phyloP scores from a whole-genome alignment of 2,888 invertebrate species.

The Heteropelma amictum region DNA sequence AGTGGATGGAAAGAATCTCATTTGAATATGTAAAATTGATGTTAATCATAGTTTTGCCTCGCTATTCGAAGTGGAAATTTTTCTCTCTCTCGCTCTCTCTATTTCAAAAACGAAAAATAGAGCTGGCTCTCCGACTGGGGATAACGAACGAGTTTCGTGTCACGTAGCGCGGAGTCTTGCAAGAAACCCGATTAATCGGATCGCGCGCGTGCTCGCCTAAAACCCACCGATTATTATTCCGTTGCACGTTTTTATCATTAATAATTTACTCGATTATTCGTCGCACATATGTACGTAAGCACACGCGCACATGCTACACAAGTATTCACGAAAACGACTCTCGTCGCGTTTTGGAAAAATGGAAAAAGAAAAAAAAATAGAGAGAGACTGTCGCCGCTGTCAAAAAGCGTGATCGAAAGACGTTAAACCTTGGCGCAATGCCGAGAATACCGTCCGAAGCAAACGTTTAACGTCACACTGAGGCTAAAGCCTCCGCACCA shows the following conservation, averaged over 20 bases:
- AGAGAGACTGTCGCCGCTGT: conserved; percentile 7
- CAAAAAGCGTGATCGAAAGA: background rate
- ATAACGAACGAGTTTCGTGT: background rate
- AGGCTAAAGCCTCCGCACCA: conserved; percentile 53
- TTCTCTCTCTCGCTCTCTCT: conserved; percentile 19
- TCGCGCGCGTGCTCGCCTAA: background rate
- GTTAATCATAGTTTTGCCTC: conserved; percentile 53
- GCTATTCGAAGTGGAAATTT: conserved; percentile 27
- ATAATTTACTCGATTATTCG: background rate
- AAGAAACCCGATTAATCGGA: conserved; percentile 2
- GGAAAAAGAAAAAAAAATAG: background rate
- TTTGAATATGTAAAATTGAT: conserved; percentile 14
- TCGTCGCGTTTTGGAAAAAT: background rate
- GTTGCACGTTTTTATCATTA: background rate
- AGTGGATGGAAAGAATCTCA: background rate
- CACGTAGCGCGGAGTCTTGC: background rate
- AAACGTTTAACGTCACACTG: conserved; percentile 74
- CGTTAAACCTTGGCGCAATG: conserved; percentile 10
- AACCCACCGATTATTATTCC: conserved; percentile 17
- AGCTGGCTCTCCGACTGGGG: conserved; percentile 11
- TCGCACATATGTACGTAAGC: background rate
- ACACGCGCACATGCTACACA: background rate
- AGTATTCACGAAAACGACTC: background rate
- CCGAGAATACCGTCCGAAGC: conserved; percentile 60
- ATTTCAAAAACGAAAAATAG: conserved; percentile 34